Percentiles rank a stretch among this genome's conserved stretches.
These are phyloP conservation scores for Hydractinia symbiolongicarpus DNA, from an alignment of 30 jellyfish, hydroid and myxozoan species.

Conservation along the genomic window DNA sequence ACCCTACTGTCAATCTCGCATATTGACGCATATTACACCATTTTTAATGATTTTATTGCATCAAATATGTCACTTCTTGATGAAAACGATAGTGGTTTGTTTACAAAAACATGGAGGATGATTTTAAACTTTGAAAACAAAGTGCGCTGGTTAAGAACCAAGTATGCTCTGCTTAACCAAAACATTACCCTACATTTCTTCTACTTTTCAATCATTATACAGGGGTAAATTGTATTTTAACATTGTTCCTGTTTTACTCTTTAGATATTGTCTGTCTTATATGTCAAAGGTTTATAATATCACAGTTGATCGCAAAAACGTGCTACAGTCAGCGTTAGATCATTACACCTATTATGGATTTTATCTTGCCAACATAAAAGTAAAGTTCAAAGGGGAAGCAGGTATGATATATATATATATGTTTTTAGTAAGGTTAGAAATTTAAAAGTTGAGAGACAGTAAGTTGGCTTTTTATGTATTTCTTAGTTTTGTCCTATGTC, in stretches of 20 bases:
- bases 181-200: too few relatives aligned
- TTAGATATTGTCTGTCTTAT: neutral
- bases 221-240: neutral
- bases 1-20: slow-evolving; percentile 58
- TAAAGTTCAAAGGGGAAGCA: slow-evolving; percentile 15
- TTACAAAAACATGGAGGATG: slow-evolving; percentile 58
- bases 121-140: slow-evolving; percentile 73
- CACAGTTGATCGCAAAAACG: slow-evolving; percentile 46
- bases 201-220: neutral
- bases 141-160: slow-evolving; percentile 53
- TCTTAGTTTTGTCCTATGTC: too few relatives aligned
- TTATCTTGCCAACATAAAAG: neutral
- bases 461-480: too few relatives aligned
- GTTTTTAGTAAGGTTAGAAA: neutral
- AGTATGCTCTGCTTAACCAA: slow-evolving; percentile 11
- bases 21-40: slow-evolving; percentile 68
- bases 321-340: slow-evolving; percentile 49
- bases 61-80: slow-evolving; percentile 46
- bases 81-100: slow-evolving; percentile 53
- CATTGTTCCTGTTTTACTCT: neutral
- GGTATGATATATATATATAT: neutral
- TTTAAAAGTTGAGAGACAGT: too few relatives aligned
- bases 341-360: slow-evolving; percentile 13
- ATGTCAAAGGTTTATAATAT: neutral
- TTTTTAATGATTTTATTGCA: slow-evolving; percentile 77